phyloP scores from a whole-genome alignment of 1,140 invertebrate genomes.

The Drosophila kohkoa region DNA sequence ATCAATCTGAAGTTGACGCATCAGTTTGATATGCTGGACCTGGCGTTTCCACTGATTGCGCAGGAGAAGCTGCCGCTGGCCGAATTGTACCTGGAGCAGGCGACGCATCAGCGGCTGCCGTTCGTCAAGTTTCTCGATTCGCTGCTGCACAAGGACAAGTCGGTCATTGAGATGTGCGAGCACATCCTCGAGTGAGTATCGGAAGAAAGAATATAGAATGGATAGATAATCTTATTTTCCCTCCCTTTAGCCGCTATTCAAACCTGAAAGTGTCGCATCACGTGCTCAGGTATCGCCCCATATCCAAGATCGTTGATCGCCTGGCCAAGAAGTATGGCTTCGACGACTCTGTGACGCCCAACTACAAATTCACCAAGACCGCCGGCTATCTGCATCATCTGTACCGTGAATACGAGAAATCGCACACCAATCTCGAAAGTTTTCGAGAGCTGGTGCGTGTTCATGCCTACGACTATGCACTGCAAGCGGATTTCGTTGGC shows the following conservation, averaged over 20 bases:
- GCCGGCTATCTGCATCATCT: conserved; percentile 88
- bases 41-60: conserved; percentile 89
- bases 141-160: conserved; percentile 85
- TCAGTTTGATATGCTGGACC: conserved; percentile 87
- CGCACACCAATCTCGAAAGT: conserved; percentile 86
- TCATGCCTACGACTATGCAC: conserved; percentile 83
- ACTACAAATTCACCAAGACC: conserved; percentile 87
- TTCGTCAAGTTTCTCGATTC: conserved; percentile 89
- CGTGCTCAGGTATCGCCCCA: conserved; percentile 86
- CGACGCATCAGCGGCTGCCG: conserved; percentile 86
- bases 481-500: conserved; percentile 86
- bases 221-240: neutral
- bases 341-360: conserved; percentile 86
- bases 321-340: conserved; percentile 87
- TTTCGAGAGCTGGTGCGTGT: conserved; percentile 89
- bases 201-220: neutral
- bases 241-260: conserved; percentile 51
- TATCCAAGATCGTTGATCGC: conserved; percentile 87
- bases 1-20: conserved; percentile 69
- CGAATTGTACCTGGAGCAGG: conserved; percentile 88
- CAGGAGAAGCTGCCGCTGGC: conserved; percentile 89
- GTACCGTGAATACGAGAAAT: conserved; percentile 87
- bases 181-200: conserved; percentile 83
- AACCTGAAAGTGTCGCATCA: conserved; percentile 80
- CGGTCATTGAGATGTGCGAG: conserved; percentile 83